phyloP scores from a whole-genome alignment of 1,140 invertebrate genomes.

The Stratiolaelaps scimitus region DNA sequence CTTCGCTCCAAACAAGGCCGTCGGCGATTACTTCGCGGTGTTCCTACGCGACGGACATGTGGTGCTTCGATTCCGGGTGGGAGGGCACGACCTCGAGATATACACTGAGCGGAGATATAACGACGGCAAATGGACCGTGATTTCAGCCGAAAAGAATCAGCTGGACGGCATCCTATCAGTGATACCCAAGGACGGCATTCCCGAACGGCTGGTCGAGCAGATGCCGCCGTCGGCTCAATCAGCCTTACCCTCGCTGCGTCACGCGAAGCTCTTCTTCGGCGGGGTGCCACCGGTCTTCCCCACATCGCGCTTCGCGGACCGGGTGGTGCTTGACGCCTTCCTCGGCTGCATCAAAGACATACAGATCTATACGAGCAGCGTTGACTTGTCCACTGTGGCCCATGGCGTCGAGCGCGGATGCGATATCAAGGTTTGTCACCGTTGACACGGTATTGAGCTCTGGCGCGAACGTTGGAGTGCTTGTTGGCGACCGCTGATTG shows the following conservation, averaged over 20 bases:
- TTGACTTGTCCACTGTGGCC: constrained; percentile 52
- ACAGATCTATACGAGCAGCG: constrained; percentile 55
- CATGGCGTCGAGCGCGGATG: constrained; percentile 65
- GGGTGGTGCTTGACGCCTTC: constrained; percentile 49
- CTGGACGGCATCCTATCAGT: constrained; percentile 34
- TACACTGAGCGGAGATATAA: constrained; percentile 60
- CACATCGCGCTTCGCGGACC: constrained; percentile 36
- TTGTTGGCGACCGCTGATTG: neutral
- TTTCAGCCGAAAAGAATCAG: constrained; percentile 49
- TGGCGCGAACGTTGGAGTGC: neutral
- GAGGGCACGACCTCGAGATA: constrained; percentile 45
- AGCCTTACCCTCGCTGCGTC: constrained; percentile 49
- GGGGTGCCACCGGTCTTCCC: constrained; percentile 59
- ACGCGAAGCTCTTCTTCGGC: constrained; percentile 52
- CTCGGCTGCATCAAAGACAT: constrained; percentile 69
- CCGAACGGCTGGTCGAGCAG: constrained; percentile 52
- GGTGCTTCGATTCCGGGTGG: constrained; percentile 29
- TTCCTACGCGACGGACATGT: constrained; percentile 32
- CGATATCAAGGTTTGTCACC: constrained; percentile 51
- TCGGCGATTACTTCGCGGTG: constrained; percentile 38
- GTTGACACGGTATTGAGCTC: neutral
- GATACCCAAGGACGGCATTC: constrained; percentile 38
- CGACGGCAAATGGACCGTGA: constrained; percentile 60
- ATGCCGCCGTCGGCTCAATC: constrained; percentile 46
- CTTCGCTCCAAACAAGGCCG: constrained; percentile 57